Evolutionary conservation across 2,797 vertebrate species (phyloP).

Genomic region (Diglossa cyanea): DNA sequence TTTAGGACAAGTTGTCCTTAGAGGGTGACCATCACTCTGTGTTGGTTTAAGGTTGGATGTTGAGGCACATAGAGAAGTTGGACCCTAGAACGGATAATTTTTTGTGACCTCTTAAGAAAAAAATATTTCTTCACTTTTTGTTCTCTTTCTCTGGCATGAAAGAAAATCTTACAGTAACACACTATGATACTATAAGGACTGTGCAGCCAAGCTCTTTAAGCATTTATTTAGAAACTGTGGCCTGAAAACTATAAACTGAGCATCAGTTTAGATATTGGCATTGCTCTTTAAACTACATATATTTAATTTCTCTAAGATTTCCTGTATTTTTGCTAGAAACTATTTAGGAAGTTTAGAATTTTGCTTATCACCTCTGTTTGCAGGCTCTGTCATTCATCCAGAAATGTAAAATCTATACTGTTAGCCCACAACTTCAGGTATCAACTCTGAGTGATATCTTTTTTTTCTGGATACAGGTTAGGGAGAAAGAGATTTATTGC

Average conservation of each 20-base stretch:
- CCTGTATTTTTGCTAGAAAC: not conserved
- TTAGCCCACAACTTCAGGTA: not conserved
- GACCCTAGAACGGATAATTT: not conserved
- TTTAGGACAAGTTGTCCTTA: not conserved
- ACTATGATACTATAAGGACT: not conserved
- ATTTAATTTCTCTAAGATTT: not conserved
- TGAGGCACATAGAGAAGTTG: not conserved
- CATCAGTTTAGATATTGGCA: not conserved
- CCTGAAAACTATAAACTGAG: not conserved
- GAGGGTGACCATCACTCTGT: not conserved
- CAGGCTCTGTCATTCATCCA: not conserved
- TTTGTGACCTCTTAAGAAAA: not conserved
- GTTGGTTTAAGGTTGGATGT: not conserved
- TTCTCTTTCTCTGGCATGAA: not conserved
- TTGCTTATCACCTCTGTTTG: not conserved
- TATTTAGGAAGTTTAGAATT: not conserved
- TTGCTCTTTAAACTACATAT: not conserved
- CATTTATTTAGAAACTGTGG: not conserved
- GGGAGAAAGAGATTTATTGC: not conserved
- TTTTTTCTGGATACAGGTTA: not conserved
- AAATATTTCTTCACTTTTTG: not conserved
- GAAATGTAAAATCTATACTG: not conserved
- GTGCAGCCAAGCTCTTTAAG: not conserved
- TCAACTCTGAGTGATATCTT: not conserved
- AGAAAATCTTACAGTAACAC: not conserved